Percentiles rank a stretch among this genome's conserved stretches.
Evolutionary conservation across 2,113 vertebrate species (phyloP).

Genomic region (Accipiter cooperii): DNA sequence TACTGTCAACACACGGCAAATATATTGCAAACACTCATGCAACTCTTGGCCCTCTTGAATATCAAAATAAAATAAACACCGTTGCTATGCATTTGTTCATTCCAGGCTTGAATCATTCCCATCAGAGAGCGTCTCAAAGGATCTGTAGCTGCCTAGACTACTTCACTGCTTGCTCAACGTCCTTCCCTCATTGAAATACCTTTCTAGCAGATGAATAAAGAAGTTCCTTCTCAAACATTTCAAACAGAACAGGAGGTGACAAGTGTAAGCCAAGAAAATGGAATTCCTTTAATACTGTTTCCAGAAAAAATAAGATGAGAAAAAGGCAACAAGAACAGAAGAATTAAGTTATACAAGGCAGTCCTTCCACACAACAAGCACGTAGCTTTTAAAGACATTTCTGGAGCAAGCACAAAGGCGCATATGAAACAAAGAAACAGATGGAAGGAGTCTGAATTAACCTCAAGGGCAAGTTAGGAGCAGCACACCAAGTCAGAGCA

Average conservation of each 20-base stretch:
- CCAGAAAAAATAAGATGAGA: not conserved
- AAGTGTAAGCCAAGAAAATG: not conserved
- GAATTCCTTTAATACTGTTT: not conserved
- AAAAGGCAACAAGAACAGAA: not conserved
- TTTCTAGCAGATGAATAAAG: not conserved
- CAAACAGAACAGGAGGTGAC: not conserved
- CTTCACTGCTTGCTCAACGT: conserved; percentile 2
- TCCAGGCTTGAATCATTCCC: not conserved
- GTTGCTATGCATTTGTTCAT: conserved; percentile 1
- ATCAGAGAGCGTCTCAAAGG: not conserved
- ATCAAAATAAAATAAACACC: conserved; percentile 11
- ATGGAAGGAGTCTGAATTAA: not conserved
- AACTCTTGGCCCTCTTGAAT: not conserved
- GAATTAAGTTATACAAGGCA: not conserved
- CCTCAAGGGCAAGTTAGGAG: not conserved
- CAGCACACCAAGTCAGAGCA: not conserved
- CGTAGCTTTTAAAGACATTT: not conserved
- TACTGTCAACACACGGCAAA: not conserved
- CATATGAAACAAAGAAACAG: not conserved
- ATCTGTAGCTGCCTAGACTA: not conserved
- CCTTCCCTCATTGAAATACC: not conserved
- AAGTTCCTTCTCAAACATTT: not conserved
- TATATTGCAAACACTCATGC: not conserved
- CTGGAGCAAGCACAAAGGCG: not conserved
- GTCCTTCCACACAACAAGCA: not conserved